Conservation (phyloP, 2,113 vertebrate species). For the Dunckerocampus dactyliophorus region DNA sequence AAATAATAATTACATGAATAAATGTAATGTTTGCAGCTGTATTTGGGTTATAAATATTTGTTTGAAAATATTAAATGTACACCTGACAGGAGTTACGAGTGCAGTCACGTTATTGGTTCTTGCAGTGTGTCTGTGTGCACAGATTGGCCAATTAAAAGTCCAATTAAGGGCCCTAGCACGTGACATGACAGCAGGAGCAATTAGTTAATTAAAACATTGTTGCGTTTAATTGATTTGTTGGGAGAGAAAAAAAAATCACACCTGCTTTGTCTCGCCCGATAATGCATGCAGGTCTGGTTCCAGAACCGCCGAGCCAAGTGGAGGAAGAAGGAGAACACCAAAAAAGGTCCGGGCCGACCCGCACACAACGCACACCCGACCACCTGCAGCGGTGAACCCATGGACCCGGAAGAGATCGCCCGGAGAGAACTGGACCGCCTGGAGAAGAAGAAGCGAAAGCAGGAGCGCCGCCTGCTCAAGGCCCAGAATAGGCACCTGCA, state of each 20-base stretch:
- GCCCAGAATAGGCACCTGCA: constrained; percentile 82
- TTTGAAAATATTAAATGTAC: background rate
- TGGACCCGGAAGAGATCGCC: constrained; percentile 97
- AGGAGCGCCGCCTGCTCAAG: constrained; percentile 91
- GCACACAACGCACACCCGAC: constrained; percentile 98
- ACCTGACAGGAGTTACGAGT: background rate
- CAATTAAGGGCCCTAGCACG: constrained; percentile 4
- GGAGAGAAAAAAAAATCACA: background rate
- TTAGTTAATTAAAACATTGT: constrained; percentile 7
- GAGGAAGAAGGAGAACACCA: constrained; percentile 98
- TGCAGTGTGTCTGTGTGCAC: constrained; percentile 1
- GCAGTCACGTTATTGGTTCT: background rate
- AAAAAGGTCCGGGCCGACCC: constrained; percentile 94
- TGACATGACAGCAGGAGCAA: constrained; percentile 6
- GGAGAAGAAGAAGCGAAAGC: constrained; percentile 96
- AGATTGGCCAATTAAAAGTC: constrained; percentile 11
- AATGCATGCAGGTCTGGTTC: constrained; percentile 90
- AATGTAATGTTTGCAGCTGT: too few relatives aligned
- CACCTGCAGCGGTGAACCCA: constrained; percentile 96
- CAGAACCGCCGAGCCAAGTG: constrained; percentile 98
- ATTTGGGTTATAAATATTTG: background rate
- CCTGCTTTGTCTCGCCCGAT: background rate
- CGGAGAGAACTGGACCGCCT: constrained; percentile 88
- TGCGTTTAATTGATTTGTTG: constrained; percentile 10
- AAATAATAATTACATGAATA: too few relatives aligned